Evolutionary conservation across 2,888 invertebrate genomes (phyloP).

Genomic region (Drosophila pullipes): DNA sequence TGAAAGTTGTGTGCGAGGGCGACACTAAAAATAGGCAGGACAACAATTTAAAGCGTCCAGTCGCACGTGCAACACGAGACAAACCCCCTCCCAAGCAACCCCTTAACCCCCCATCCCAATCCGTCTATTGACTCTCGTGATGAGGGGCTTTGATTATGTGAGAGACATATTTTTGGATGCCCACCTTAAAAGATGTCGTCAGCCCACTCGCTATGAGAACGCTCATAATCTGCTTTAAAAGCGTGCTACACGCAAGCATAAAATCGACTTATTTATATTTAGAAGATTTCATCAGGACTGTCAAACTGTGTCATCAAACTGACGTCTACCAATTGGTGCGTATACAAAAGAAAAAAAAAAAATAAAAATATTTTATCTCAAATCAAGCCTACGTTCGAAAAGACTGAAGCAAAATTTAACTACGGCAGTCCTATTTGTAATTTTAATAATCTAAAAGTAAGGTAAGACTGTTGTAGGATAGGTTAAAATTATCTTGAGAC

Average conservation of each 20-base stretch:
- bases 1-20: conserved; percentile 14
- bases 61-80: conserved; percentile 56
- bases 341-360: not conserved
- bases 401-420: not conserved
- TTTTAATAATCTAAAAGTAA: not conserved
- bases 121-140: not conserved
- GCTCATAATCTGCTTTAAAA: conserved; percentile 22
- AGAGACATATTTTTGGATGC: conserved; percentile 38
- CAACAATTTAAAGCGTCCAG: conserved; percentile 36
- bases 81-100: not conserved
- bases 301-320: conserved; percentile 4
- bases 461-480: not conserved
- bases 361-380: not conserved
- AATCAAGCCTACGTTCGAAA: not conserved
- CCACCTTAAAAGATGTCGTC: conserved; percentile 18
- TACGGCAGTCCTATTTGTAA: not conserved
- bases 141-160: conserved; percentile 19
- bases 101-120: not conserved
- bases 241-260: conserved; percentile 1
- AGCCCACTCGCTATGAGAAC: conserved; percentile 1
- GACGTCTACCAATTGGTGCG: not conserved
- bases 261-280: conserved; percentile 21
- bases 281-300: conserved; percentile 12
- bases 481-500: not conserved
- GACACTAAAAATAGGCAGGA: conserved; percentile 39